phyloP scores from a whole-genome alignment of 2,797 vertebrate species.

The Epinephelus awoara region DNA sequence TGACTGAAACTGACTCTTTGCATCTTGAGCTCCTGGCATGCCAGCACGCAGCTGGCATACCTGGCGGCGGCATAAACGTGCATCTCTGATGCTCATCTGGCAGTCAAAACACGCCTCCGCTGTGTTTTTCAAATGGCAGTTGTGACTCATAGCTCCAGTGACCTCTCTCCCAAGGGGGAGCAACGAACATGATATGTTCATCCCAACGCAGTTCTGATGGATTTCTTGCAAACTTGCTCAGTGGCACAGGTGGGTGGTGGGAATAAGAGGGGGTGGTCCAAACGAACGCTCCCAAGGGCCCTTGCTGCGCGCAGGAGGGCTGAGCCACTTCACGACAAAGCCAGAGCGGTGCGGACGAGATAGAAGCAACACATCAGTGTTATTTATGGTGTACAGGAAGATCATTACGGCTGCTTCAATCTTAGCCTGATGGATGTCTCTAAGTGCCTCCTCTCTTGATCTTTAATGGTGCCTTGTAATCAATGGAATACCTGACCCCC shows the following conservation, averaged over 20 bases:
- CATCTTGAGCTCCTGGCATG: slow-evolving; percentile 37
- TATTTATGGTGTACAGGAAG: slow-evolving; percentile 95
- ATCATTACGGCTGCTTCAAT: slow-evolving; percentile 94
- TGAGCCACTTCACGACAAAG: slow-evolving; percentile 62
- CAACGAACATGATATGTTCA: slow-evolving; percentile 63
- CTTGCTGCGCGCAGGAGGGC: slow-evolving; percentile 27
- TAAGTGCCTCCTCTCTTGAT: slow-evolving; percentile 87
- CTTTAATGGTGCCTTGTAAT: slow-evolving; percentile 85
- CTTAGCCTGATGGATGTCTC: slow-evolving; percentile 92
- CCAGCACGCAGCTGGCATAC: neutral
- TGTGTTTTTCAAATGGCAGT: slow-evolving; percentile 63
- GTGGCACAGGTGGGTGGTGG: slow-evolving; percentile 48
- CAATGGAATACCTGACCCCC: slow-evolving; percentile 84
- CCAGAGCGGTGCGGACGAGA: slow-evolving; percentile 47
- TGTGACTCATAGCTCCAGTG: slow-evolving; percentile 62
- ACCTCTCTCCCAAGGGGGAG: slow-evolving; percentile 44
- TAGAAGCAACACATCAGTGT: slow-evolving; percentile 88
- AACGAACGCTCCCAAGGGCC: slow-evolving; percentile 23
- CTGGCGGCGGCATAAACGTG: slow-evolving; percentile 36
- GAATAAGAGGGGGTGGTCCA: slow-evolving; percentile 26
- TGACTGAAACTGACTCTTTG: neutral
- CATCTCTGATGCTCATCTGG: slow-evolving; percentile 54
- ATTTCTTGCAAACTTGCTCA: slow-evolving; percentile 60
- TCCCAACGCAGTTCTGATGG: slow-evolving; percentile 56
- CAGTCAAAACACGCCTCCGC: slow-evolving; percentile 55